Percentiles rank a stretch among this genome's conserved stretches.
Conservation (phyloP, 2,113 vertebrate species). For the Misgurnus anguillicaudatus region DNA sequence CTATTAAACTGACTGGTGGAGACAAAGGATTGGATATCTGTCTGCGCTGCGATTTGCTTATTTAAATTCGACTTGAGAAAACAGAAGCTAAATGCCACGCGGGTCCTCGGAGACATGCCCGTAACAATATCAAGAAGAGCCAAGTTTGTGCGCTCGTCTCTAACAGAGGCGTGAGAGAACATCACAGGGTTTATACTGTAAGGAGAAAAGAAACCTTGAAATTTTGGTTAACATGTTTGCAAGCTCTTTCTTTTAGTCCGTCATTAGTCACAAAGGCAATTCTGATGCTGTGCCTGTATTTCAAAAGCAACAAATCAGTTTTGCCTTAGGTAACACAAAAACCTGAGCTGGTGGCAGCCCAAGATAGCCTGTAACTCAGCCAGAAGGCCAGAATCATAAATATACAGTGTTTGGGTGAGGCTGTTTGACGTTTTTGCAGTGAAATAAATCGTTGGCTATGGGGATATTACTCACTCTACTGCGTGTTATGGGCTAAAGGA, state of each 20-base stretch:
- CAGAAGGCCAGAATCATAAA: constrained; percentile 44
- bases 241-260: neutral
- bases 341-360: constrained; percentile 10
- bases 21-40: constrained; percentile 30
- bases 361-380: constrained; percentile 18
- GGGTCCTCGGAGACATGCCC: constrained; percentile 17
- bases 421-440: constrained; percentile 22
- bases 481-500: neutral
- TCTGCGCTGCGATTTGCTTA: constrained; percentile 32
- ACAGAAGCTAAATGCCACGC: constrained; percentile 27
- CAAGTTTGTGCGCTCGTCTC: neutral
- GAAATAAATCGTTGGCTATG: constrained; percentile 33
- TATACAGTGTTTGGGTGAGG: constrained; percentile 26
- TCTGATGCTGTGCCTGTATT: constrained; percentile 1
- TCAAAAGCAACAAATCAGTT: constrained; percentile 18
- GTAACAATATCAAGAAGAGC: constrained; percentile 15
- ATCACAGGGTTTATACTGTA: neutral
- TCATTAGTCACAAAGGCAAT: constrained; percentile 14
- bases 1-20: constrained; percentile 40
- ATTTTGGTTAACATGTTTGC: neutral
- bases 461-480: constrained; percentile 23
- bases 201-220: neutral
- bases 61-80: neutral
- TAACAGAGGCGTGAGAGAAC: neutral
- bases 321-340: constrained; percentile 25